These are phyloP conservation scores for Oreotrochilus melanogaster DNA, from an alignment of 2,113 vertebrate genomes.

Conservation along the genomic window DNA sequence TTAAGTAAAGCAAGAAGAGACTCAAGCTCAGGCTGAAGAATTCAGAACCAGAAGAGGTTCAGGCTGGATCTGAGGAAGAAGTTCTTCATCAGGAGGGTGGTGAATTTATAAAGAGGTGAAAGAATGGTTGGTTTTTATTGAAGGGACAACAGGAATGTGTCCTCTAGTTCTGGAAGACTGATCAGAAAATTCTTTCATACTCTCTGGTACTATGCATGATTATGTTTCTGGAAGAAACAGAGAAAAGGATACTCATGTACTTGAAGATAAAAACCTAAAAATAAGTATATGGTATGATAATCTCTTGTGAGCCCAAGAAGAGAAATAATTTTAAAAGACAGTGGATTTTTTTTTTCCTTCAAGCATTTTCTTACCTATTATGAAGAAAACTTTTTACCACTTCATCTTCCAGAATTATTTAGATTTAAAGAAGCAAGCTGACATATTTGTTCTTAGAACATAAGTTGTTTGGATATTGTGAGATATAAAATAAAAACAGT, in stretches of 20 bases:
- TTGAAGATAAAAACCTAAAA: neutral
- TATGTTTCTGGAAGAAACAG: neutral
- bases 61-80: too few species aligned
- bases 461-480: neutral
- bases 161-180: neutral
- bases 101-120: neutral
- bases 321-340: neutral
- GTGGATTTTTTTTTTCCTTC: neutral
- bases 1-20: neutral
- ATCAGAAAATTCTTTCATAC: neutral
- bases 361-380: neutral
- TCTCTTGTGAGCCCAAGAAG: neutral
- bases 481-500: neutral
- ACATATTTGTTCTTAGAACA: neutral
- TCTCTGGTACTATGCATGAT: neutral
- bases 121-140: neutral
- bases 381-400: neutral
- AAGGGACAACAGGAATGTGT: neutral
- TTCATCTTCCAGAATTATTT: neutral
- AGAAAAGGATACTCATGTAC: neutral
- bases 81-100: too few species aligned
- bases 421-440: neutral
- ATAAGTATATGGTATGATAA: neutral
- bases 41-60: neutral
- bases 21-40: neutral